Evolutionary conservation across 1,140 invertebrate genomes (phyloP).

Genomic region (Gonatopus flavifemur): DNA sequence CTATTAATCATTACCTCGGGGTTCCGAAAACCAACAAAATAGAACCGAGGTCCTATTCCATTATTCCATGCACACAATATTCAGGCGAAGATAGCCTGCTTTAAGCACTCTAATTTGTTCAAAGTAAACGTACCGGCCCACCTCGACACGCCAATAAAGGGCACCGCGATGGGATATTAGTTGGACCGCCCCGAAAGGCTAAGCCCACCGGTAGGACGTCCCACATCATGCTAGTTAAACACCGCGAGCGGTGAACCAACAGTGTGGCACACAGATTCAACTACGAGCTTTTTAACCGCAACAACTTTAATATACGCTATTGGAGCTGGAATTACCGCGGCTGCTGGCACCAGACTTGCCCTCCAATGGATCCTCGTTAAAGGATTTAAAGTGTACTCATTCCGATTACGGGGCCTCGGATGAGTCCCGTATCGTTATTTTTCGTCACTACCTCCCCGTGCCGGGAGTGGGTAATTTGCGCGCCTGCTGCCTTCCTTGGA

Average conservation of each 20-base stretch:
- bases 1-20: too few species aligned
- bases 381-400: slow-evolving; percentile 88
- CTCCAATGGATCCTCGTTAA: slow-evolving; percentile 87
- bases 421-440: slow-evolving; percentile 84
- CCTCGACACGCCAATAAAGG: too few species aligned
- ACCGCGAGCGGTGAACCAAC: slow-evolving; percentile 64
- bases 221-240: too few species aligned
- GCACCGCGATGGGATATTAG: too few species aligned
- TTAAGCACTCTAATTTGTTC: slow-evolving; percentile 81
- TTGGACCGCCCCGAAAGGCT: too few species aligned
- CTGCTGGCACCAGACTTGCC: slow-evolving; percentile 91
- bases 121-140: slow-evolving; percentile 73
- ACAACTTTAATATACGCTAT: slow-evolving; percentile 87
- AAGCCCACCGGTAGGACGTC: too few species aligned
- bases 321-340: slow-evolving; percentile 90
- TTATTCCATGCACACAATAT: slow-evolving; percentile 80
- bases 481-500: slow-evolving; percentile 90
- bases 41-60: slow-evolving; percentile 66
- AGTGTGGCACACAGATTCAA: slow-evolving; percentile 68
- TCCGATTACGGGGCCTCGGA: slow-evolving; percentile 80
- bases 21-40: too few species aligned
- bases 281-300: slow-evolving; percentile 79
- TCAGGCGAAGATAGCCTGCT: slow-evolving; percentile 70
- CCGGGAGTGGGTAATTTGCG: slow-evolving; percentile 84
- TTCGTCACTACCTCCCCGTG: slow-evolving; percentile 81